Percentiles rank a stretch among this genome's conserved stretches.
Evolutionary conservation across 2,797 vertebrate species (phyloP).

Genomic region (Smutsia gigantea): DNA sequence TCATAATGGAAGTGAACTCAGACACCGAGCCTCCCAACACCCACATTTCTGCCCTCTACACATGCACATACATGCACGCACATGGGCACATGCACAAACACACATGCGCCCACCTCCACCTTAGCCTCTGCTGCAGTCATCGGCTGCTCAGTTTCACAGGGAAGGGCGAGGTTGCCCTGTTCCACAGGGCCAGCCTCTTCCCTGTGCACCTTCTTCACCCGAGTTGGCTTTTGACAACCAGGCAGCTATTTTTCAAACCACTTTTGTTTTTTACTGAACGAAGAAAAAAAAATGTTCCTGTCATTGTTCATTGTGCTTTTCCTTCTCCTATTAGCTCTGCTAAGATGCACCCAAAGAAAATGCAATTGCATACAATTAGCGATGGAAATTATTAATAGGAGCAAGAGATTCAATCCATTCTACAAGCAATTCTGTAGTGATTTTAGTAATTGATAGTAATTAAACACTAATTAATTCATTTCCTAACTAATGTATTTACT

Average conservation of each 20-base stretch:
- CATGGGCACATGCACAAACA: too few species aligned
- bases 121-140: too few species aligned
- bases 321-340: conserved; percentile 72
- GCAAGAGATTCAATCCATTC: conserved; percentile 77
- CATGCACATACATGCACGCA: neutral
- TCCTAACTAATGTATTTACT: conserved; percentile 82
- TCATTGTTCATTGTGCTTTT: conserved; percentile 66
- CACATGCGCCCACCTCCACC: neutral
- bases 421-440: conserved; percentile 80
- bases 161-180: accelerated
- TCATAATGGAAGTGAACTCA: neutral
- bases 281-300: conserved; percentile 61
- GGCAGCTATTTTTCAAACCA: conserved; percentile 57
- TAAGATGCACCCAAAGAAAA: conserved; percentile 73
- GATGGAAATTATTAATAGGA: conserved; percentile 75
- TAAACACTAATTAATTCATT: conserved; percentile 87
- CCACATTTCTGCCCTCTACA: too few species aligned
- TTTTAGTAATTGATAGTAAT: conserved; percentile 86
- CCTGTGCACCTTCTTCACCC: neutral
- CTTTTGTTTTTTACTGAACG: conserved; percentile 59
- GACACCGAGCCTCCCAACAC: neutral
- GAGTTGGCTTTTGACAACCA: neutral
- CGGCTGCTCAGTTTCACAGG: neutral
- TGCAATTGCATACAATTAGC: conserved; percentile 72
- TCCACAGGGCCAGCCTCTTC: neutral